phyloP scores from a whole-genome alignment of 30 jellyfish, hydroid and myxozoan genomes.

The Aurelia sp. region DNA sequence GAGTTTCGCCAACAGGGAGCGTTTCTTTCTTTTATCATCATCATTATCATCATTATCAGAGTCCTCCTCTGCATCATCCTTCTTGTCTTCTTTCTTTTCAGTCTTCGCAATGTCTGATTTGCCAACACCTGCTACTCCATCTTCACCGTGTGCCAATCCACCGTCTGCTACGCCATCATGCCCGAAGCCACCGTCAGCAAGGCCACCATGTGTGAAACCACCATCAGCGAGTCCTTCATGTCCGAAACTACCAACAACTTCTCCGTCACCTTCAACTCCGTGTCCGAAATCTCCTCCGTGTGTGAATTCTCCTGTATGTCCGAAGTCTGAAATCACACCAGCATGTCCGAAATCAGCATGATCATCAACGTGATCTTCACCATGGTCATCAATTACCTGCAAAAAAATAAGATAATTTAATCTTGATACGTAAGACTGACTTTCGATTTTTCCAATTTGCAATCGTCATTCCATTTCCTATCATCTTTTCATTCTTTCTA shows the following conservation, averaged over 20 bases:
- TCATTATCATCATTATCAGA: slow-evolving; percentile 2
- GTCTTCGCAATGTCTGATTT: slow-evolving; percentile 42
- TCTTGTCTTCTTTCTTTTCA: neutral
- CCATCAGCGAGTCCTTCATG: slow-evolving; percentile 23
- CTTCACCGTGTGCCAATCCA: slow-evolving; percentile 56
- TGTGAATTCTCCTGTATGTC: slow-evolving; percentile 5
- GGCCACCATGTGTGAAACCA: slow-evolving; percentile 24
- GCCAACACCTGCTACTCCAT: slow-evolving; percentile 44
- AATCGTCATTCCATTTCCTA: too few species aligned
- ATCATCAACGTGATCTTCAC: slow-evolving; percentile 35
- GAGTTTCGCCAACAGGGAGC: slow-evolving; percentile 59
- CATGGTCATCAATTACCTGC: slow-evolving; percentile 15
- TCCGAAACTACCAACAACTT: slow-evolving; percentile 12
- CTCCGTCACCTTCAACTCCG: slow-evolving; percentile 26
- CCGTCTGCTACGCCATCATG: slow-evolving; percentile 17
- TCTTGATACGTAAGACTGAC: too few species aligned
- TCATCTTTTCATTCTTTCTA: too few species aligned
- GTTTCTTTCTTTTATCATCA: slow-evolving; percentile 32
- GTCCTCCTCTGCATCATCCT: slow-evolving; percentile 23
- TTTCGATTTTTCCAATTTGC: too few species aligned
- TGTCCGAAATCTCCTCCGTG: slow-evolving; percentile 23
- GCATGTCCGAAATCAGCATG: slow-evolving; percentile 24
- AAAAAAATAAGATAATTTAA: neutral
- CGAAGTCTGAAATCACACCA: slow-evolving; percentile 13
- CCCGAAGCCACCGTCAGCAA: slow-evolving; percentile 32